phyloP scores from a whole-genome alignment of 2,888 invertebrate species.

The Mactromeris polynyma region DNA sequence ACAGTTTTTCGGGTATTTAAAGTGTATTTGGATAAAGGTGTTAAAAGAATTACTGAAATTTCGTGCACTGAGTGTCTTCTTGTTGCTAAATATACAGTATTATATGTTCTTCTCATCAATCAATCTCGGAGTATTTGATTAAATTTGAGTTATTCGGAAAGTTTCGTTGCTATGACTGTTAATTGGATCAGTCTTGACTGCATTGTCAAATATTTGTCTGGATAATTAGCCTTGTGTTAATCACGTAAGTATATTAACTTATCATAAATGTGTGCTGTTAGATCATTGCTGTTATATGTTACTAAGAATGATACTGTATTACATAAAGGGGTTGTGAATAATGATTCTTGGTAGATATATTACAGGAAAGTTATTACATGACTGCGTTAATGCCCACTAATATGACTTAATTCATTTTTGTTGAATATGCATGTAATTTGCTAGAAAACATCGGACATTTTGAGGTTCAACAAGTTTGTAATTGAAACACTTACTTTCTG shows the following conservation, averaged over 20 bases:
- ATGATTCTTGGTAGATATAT: no score
- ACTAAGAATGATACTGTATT: no score
- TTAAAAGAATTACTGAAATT: background rate
- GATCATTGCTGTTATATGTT: background rate
- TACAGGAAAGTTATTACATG: no score
- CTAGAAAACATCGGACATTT: no score
- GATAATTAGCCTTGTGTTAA: background rate
- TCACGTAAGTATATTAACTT: background rate
- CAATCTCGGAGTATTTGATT: background rate
- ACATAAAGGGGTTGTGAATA: no score
- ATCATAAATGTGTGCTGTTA: background rate
- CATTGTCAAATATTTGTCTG: background rate
- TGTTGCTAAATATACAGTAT: slow-evolving; percentile 5
- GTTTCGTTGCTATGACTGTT: background rate
- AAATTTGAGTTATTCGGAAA: background rate
- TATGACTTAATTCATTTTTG: no score
- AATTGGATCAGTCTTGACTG: background rate
- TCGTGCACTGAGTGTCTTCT: background rate
- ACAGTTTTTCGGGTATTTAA: background rate
- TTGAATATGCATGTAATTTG: no score
- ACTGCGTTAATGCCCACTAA: no score
- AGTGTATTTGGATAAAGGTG: slow-evolving; percentile 7
- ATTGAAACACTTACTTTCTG: no score
- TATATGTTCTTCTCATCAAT: background rate
- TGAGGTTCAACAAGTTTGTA: no score